Evolutionary conservation across 2,113 vertebrate genomes (phyloP).

Genomic region (Neolamprologus modestus): DNA sequence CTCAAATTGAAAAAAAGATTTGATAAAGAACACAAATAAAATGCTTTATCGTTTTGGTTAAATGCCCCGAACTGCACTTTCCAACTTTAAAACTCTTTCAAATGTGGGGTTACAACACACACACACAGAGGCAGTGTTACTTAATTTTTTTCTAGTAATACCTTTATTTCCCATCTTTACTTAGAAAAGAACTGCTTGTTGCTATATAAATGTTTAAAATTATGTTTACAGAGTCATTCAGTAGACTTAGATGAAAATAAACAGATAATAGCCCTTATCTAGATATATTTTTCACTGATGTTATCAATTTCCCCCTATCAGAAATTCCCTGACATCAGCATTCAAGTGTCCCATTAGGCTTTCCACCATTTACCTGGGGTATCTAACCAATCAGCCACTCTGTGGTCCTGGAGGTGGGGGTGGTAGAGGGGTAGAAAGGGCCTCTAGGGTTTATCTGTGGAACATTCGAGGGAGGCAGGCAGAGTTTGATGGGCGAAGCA

Average conservation of each 20-base stretch:
- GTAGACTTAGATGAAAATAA: not conserved
- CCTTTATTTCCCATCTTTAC: not conserved
- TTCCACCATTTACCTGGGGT: constrained; percentile 53
- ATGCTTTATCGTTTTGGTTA: no score
- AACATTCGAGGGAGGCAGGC: constrained; percentile 62
- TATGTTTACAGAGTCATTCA: not conserved
- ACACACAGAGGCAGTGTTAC: not conserved
- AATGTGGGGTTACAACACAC: not conserved
- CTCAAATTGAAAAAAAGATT: not conserved
- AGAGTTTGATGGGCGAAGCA: constrained; percentile 63
- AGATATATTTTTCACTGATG: not conserved
- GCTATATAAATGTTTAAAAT: not conserved
- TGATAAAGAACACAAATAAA: not conserved
- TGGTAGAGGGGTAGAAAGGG: constrained; percentile 20
- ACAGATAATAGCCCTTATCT: not conserved
- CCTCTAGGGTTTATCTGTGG: constrained; percentile 66
- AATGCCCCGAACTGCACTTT: not conserved
- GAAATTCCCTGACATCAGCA: constrained; percentile 53
- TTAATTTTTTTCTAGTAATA: not conserved
- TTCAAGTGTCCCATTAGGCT: constrained; percentile 47
- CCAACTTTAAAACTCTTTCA: not conserved
- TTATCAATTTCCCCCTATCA: constrained; percentile 27
- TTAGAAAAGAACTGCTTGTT: not conserved
- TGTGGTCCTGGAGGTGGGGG: constrained; percentile 42
- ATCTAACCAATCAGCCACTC: constrained; percentile 56